Conservation (phyloP, 1,140 invertebrate species). For the Epicauta chinensis region DNA sequence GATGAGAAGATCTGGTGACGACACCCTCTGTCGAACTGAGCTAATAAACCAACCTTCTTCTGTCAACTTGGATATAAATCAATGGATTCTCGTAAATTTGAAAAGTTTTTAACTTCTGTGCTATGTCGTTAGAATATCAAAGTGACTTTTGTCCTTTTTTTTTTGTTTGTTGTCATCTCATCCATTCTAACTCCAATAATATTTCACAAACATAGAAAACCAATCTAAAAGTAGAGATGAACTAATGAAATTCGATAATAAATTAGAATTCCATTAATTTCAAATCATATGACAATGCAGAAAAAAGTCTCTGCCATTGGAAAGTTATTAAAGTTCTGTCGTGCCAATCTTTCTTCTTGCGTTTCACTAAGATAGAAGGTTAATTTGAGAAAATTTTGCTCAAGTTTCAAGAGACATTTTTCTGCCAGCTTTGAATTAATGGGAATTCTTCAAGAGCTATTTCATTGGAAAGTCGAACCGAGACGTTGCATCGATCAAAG, state of each 20-base stretch:
- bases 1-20: slow-evolving; percentile 14
- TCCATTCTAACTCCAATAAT: background rate
- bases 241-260: slow-evolving; percentile 23
- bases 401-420: slow-evolving; percentile 14
- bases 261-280: slow-evolving; percentile 24
- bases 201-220: slow-evolving; percentile 13
- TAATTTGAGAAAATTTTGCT: slow-evolving; percentile 10
- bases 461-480: background rate
- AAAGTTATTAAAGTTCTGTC: slow-evolving; percentile 17
- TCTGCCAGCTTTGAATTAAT: slow-evolving; percentile 14
- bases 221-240: slow-evolving; percentile 1
- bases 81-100: slow-evolving; percentile 18
- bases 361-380: background rate
- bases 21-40: slow-evolving; percentile 12
- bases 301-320: too few relatives aligned
- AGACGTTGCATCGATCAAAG: slow-evolving; percentile 12
- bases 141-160: too few relatives aligned
- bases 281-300: slow-evolving; percentile 10
- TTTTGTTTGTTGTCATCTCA: too few relatives aligned
- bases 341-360: too few relatives aligned
- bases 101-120: slow-evolving; percentile 13
- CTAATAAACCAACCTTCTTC: slow-evolving; percentile 14
- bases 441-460: slow-evolving; percentile 12
- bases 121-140: background rate
- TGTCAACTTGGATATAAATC: slow-evolving; percentile 17